These are phyloP conservation scores for Eulemur coronatus DNA, from an alignment of 2,797 vertebrate species.

Conservation along the genomic window DNA sequence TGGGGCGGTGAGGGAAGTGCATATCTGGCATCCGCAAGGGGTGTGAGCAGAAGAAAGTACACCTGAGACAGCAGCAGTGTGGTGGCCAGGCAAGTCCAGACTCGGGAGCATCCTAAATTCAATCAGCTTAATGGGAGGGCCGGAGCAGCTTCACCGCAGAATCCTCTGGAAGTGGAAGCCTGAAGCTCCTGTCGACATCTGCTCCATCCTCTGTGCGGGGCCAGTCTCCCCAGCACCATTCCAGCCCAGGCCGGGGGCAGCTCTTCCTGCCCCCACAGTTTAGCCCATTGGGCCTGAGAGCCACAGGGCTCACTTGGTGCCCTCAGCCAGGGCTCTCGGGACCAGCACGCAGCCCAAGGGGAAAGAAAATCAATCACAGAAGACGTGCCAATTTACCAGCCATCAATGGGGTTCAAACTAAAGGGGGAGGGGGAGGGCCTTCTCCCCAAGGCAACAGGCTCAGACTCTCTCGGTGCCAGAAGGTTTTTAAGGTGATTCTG, in stretches of 20 bases:
- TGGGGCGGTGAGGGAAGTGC: not conserved
- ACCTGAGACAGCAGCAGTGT: not conserved
- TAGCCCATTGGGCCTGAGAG: not conserved
- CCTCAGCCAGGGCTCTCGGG: not conserved
- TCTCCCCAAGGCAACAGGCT: not conserved
- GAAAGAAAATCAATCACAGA: not conserved
- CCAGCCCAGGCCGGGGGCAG: not conserved
- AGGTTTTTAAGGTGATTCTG: not conserved
- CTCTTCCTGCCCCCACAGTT: not conserved
- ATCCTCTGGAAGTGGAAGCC: not conserved
- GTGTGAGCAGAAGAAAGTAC: not conserved
- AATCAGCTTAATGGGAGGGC: not conserved
- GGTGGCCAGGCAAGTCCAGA: not conserved
- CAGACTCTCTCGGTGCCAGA: not conserved
- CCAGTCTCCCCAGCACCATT: too few relatives aligned
- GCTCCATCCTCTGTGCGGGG: not conserved
- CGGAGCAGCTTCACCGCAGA: not conserved
- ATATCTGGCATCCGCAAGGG: not conserved
- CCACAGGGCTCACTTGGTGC: fast-evolving
- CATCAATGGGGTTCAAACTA: not conserved
- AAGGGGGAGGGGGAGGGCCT: not conserved
- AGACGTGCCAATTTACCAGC: not conserved
- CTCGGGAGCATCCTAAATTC: not conserved
- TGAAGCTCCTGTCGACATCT: not conserved
- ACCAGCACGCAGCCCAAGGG: fast-evolving